Evolutionary conservation across 2,888 invertebrate species (phyloP).

Genomic region (Diabrotica balteata): DNA sequence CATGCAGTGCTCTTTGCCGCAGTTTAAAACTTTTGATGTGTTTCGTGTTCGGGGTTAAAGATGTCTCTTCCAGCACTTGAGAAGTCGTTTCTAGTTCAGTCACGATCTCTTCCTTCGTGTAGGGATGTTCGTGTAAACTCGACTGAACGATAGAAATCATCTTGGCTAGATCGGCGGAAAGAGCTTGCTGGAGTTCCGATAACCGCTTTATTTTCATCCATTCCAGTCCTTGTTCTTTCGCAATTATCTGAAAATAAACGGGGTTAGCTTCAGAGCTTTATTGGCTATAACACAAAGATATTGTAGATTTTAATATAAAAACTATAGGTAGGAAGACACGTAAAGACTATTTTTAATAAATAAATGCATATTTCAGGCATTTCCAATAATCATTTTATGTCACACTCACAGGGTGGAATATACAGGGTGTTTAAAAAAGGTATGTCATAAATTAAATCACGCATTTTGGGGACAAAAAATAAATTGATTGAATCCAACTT

Average conservation of each 20-base stretch:
- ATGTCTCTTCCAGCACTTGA: slow-evolving; percentile 70
- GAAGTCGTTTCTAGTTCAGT: slow-evolving; percentile 66
- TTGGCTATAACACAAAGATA: neutral
- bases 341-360: too few species aligned
- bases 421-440: too few species aligned
- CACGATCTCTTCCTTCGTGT: slow-evolving; percentile 65
- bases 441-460: too few species aligned
- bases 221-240: slow-evolving; percentile 66
- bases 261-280: too few species aligned
- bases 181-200: slow-evolving; percentile 75
- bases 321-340: too few species aligned
- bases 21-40: slow-evolving; percentile 76
- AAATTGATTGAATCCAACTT: too few species aligned
- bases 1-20: slow-evolving; percentile 87
- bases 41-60: slow-evolving; percentile 71
- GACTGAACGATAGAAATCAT: slow-evolving; percentile 74
- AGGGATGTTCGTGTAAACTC: slow-evolving; percentile 70
- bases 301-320: neutral
- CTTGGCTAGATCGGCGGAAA: slow-evolving; percentile 69
- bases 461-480: too few species aligned
- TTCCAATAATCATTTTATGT: too few species aligned
- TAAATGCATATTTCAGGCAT: too few species aligned
- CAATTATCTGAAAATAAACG: slow-evolving; percentile 66
- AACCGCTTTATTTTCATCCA: slow-evolving; percentile 74
- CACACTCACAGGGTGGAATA: too few species aligned